Evolutionary conservation across 2,888 invertebrate genomes (phyloP).

Genomic region (Perizoma flavofasciatum): DNA sequence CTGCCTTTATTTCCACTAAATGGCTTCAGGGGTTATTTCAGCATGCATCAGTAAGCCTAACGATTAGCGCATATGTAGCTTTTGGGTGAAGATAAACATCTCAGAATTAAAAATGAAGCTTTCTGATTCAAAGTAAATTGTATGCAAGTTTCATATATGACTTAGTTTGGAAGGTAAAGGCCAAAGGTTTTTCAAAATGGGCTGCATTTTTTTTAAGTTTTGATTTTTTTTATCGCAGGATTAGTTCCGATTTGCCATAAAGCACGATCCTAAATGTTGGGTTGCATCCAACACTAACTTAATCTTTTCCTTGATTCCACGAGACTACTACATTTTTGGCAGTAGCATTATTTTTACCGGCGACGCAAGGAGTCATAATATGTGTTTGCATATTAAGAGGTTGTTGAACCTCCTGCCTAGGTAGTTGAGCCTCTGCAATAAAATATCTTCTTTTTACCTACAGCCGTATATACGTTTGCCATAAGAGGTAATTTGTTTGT

Average conservation of each 20-base stretch:
- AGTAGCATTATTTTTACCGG: neutral
- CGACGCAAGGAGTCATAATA: neutral
- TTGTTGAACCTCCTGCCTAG: no score
- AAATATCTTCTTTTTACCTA: no score
- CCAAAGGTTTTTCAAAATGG: no score
- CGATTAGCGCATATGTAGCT: slow-evolving; percentile 21
- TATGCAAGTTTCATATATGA: no score
- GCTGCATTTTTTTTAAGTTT: no score
- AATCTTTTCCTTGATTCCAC: slow-evolving; percentile 11
- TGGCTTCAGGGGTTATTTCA: slow-evolving; percentile 17
- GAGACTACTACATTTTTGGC: slow-evolving; percentile 6
- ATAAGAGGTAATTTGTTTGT: no score
- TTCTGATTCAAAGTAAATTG: neutral
- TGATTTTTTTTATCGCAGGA: neutral
- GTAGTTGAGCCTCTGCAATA: no score
- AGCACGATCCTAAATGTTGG: slow-evolving; percentile 21
- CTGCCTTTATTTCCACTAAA: slow-evolving; percentile 15
- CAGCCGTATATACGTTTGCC: no score
- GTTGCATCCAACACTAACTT: slow-evolving; percentile 24
- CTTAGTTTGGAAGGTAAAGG: no score
- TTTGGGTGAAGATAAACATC: slow-evolving; percentile 6
- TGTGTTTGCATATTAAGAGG: no score
- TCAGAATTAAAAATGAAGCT: slow-evolving; percentile 7
- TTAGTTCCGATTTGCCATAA: neutral
- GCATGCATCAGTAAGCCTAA: slow-evolving; percentile 23